Conservation (phyloP, 2,797 vertebrate species). For the Lutjanus campechanus region DNA sequence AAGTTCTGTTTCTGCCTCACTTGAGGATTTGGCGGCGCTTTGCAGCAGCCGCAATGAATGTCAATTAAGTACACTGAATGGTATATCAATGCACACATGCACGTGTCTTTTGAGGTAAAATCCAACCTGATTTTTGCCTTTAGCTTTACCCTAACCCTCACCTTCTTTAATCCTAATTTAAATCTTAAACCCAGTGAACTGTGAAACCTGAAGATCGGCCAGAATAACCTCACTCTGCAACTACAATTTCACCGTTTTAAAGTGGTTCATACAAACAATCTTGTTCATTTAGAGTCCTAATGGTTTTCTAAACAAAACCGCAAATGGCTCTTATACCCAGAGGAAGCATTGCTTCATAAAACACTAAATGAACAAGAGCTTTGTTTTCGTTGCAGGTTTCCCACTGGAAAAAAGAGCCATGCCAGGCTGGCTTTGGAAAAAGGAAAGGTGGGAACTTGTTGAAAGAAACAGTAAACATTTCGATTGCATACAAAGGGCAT, state of each 20-base stretch:
- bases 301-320: conserved; percentile 18
- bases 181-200: background rate
- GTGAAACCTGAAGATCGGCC: background rate
- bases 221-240: background rate
- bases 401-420: conserved; percentile 24
- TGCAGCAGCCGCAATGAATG: background rate
- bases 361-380: conserved; percentile 39
- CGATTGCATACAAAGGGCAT: background rate
- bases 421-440: conserved; percentile 18
- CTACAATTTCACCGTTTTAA: background rate
- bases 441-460: conserved; percentile 1
- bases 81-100: background rate
- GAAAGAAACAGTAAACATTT: conserved; percentile 8
- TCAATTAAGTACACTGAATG: conserved; percentile 8
- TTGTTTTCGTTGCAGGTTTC: conserved; percentile 26
- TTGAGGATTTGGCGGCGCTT: background rate
- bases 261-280: background rate
- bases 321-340: conserved; percentile 10
- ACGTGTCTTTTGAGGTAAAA: background rate
- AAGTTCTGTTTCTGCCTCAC: conserved; percentile 7
- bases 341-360: conserved; percentile 32
- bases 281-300: background rate
- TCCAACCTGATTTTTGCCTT: background rate
- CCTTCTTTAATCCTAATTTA: background rate
- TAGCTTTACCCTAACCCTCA: conserved; percentile 1